phyloP scores from a whole-genome alignment of 1,140 invertebrate species.

The Druon quercuslanigerum region DNA sequence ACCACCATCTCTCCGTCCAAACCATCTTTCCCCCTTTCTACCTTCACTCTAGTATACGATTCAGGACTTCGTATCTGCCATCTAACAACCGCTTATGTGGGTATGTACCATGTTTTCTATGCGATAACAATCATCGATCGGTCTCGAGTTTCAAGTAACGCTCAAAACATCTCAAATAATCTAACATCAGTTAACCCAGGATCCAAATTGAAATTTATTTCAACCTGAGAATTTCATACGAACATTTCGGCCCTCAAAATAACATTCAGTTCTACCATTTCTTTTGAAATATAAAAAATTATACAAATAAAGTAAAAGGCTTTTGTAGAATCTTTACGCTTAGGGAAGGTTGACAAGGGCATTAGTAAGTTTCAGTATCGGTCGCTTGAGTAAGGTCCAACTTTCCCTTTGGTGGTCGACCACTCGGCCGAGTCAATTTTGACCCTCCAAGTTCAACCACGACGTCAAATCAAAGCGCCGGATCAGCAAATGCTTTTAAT shows the following conservation, averaged over 20 bases:
- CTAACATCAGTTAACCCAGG: not conserved
- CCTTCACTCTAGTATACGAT: not conserved
- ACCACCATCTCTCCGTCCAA: constrained; percentile 43
- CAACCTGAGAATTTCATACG: not conserved
- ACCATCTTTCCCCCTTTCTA: constrained; percentile 26
- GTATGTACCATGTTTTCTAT: constrained; percentile 49
- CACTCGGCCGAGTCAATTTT: constrained; percentile 41
- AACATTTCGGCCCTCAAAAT: not conserved
- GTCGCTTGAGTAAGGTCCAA: constrained; percentile 37
- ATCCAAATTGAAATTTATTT: not conserved
- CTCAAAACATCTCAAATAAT: constrained; percentile 12
- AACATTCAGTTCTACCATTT: no score
- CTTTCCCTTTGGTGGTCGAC: constrained; percentile 37
- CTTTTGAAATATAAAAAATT: not conserved
- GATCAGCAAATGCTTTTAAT: constrained; percentile 49
- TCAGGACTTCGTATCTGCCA: constrained; percentile 31
- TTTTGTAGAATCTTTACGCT: constrained; percentile 30
- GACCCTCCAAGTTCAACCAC: constrained; percentile 42
- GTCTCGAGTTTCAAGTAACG: not conserved
- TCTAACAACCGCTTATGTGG: constrained; percentile 48
- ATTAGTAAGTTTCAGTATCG: constrained; percentile 50
- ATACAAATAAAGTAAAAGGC: not conserved
- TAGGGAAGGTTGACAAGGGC: constrained; percentile 42
- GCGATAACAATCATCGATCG: constrained; percentile 43
- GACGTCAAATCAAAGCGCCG: constrained; percentile 47